Percentiles rank a stretch among this genome's conserved stretches.
phyloP scores from a whole-genome alignment of 2,797 vertebrate species.

The Tenualosa ilisha region DNA sequence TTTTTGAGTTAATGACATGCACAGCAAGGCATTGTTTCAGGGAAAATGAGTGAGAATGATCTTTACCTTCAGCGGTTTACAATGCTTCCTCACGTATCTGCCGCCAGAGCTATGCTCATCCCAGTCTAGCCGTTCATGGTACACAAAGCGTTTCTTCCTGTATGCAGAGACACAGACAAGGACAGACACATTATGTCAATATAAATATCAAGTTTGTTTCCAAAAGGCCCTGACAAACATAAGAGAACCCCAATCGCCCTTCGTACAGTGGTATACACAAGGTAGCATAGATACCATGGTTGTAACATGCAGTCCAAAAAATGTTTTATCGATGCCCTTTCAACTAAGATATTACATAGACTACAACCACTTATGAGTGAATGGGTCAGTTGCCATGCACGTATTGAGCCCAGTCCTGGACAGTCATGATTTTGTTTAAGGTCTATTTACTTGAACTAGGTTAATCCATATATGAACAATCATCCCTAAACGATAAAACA shows the following conservation, averaged over 20 bases:
- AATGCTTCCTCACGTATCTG: conserved; percentile 81
- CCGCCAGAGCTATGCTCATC: conserved; percentile 80
- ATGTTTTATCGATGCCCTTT: background rate
- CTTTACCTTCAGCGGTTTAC: conserved; percentile 83
- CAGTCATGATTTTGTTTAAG: too few relatives aligned
- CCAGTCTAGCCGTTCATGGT: conserved; percentile 80
- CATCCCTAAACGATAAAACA: too few relatives aligned
- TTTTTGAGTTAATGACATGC: background rate
- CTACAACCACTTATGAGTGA: background rate
- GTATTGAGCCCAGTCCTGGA: too few relatives aligned
- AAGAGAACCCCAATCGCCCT: background rate
- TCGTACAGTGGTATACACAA: background rate
- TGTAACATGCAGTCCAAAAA: background rate
- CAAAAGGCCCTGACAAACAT: background rate
- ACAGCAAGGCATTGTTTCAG: background rate
- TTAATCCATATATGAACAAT: too few relatives aligned
- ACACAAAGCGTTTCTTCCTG: conserved; percentile 84
- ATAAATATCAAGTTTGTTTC: background rate
- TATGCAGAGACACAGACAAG: background rate
- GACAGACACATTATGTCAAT: background rate
- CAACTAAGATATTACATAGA: background rate
- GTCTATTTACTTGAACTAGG: too few relatives aligned
- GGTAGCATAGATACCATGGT: background rate
- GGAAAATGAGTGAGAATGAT: background rate
- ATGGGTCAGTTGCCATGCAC: too few relatives aligned